phyloP scores from a whole-genome alignment of 2,113 vertebrate genomes.

The Heterocephalus glaber region DNA sequence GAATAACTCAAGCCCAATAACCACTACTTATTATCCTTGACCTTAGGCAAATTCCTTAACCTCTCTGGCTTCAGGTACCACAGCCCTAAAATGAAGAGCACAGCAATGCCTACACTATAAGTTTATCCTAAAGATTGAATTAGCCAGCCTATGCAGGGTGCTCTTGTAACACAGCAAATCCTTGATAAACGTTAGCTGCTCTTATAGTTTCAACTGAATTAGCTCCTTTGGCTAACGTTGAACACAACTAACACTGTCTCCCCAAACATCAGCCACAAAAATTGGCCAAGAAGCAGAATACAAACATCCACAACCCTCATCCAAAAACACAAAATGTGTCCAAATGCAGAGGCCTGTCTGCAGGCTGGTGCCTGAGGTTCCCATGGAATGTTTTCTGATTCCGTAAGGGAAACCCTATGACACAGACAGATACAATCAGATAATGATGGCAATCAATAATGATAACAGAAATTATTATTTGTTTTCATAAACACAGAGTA shows the following conservation, averaged over 20 bases:
- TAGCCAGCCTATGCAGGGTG: neutral
- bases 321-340: neutral
- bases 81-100: neutral
- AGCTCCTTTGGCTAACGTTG: neutral
- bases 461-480: conserved; percentile 73
- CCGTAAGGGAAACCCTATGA: conserved; percentile 32
- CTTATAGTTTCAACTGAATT: neutral
- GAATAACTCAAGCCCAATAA: neutral
- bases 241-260: neutral
- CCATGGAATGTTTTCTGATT: neutral
- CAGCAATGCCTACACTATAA: neutral
- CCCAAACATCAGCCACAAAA: neutral
- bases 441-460: conserved; percentile 73
- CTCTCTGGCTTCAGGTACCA: neutral
- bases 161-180: neutral
- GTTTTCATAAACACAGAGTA: conserved; percentile 66
- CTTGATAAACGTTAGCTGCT: neutral
- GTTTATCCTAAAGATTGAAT: neutral
- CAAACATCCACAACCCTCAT: neutral
- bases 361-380: neutral
- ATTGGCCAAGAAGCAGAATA: neutral
- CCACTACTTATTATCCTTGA: neutral
- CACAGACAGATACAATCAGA: conserved; percentile 66
- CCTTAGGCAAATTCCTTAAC: neutral
- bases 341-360: neutral